Conservation (phyloP, 2,888 invertebrate genomes). For the Rambutsinella grinnellia region DNA sequence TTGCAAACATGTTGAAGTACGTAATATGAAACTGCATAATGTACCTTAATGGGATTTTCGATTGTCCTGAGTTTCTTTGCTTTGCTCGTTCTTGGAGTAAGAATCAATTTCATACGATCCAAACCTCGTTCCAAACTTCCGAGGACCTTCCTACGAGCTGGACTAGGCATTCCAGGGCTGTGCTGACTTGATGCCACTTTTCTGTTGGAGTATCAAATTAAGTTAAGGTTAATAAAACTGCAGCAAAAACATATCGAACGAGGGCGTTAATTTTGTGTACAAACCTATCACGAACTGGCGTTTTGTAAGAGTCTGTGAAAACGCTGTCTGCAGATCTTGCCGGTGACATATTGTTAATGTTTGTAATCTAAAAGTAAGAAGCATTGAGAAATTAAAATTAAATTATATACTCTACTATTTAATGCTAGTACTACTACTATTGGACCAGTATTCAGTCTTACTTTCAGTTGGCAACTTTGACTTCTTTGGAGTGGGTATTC, state of each 20-base stretch:
- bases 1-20: background rate
- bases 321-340: constrained; percentile 72
- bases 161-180: constrained; percentile 67
- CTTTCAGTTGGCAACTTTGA: constrained; percentile 49
- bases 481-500: constrained; percentile 68
- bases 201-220: no score
- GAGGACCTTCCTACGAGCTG: constrained; percentile 75
- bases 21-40: background rate
- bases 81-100: constrained; percentile 75
- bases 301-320: constrained; percentile 68
- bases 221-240: no score
- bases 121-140: constrained; percentile 80
- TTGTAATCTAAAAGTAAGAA: background rate
- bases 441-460: background rate
- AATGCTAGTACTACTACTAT: background rate
- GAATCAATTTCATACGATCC: constrained; percentile 77
- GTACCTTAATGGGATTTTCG: constrained; percentile 51
- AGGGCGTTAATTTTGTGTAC: no score
- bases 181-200: constrained; percentile 19
- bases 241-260: no score
- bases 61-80: constrained; percentile 62
- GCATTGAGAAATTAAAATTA: background rate
- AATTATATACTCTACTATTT: constrained; percentile 14
- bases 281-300: constrained; percentile 66
- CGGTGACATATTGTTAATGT: constrained; percentile 68